A percentile compares a stretch with the other conserved stretches of the same genome.
phyloP scores from a whole-genome alignment of 1,140 invertebrate species.

The Proctacanthus coquilletti region DNA sequence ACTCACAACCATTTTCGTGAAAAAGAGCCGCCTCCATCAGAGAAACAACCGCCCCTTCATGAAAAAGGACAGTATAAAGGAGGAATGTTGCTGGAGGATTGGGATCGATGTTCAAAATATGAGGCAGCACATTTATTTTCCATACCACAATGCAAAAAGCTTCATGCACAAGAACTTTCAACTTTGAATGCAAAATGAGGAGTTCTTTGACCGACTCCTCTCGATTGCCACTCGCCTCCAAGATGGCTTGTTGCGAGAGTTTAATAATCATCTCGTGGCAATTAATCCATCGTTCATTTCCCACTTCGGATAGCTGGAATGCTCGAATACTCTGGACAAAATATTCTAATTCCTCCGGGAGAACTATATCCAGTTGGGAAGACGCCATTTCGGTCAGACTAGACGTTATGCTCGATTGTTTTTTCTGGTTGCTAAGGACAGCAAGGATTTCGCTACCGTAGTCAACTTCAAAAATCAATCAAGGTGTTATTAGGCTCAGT shows the following conservation, averaged over 20 bases:
- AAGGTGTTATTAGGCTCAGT: too few relatives aligned
- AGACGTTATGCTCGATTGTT: neutral
- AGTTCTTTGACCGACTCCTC: constrained; percentile 59
- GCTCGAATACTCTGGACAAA: constrained; percentile 25
- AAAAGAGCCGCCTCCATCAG: constrained; percentile 58
- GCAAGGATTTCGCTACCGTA: too few relatives aligned
- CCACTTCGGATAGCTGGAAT: constrained; percentile 22
- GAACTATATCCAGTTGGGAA: constrained; percentile 16
- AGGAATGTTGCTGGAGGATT: constrained; percentile 51
- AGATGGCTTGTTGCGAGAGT: constrained; percentile 60
- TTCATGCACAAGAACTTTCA: constrained; percentile 53
- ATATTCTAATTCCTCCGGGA: constrained; percentile 22
- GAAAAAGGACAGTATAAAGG: constrained; percentile 55
- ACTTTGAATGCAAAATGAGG: constrained; percentile 32
- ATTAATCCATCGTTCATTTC: constrained; percentile 46
- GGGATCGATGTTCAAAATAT: constrained; percentile 46
- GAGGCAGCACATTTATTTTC: constrained; percentile 56
- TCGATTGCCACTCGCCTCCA: constrained; percentile 47
- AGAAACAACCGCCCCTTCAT: constrained; percentile 50
- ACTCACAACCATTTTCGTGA: constrained; percentile 52
- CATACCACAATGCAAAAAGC: constrained; percentile 59
- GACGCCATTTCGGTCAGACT: neutral
- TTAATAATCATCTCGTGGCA: constrained; percentile 59
- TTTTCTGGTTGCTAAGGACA: too few relatives aligned
- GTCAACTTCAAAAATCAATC: too few relatives aligned